A percentile compares a stretch with the other conserved stretches of the same genome.
phyloP scores from a whole-genome alignment of 1,140 invertebrate genomes.

The Rhopalosiphum padi region DNA sequence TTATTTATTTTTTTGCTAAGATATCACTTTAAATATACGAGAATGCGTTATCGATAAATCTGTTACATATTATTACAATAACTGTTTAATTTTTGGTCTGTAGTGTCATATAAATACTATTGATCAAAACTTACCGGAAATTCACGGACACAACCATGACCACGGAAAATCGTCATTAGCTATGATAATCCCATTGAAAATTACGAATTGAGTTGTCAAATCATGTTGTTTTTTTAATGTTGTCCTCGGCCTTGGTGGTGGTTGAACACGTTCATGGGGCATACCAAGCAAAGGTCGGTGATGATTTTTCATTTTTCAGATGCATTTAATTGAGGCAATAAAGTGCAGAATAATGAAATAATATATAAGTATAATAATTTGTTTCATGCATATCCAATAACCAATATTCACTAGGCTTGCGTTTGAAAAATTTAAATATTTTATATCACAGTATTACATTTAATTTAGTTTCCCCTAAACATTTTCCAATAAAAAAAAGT shows the following conservation, averaged over 20 bases:
- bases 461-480: background rate
- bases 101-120: conserved; percentile 13
- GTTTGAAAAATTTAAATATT: background rate
- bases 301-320: background rate
- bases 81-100: background rate
- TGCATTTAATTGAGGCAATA: background rate
- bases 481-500: background rate
- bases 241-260: background rate
- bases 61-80: background rate
- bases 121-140: background rate
- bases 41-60: background rate
- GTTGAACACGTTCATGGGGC: background rate
- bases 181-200: conserved; percentile 23
- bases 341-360: background rate
- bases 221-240: conserved; percentile 24
- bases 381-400: background rate
- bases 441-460: no score
- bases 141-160: conserved; percentile 15
- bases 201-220: background rate
- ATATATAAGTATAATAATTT: conserved; percentile 6
- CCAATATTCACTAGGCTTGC: background rate
- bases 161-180: background rate
- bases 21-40: background rate
- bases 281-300: background rate
- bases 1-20: background rate